Base-by-base conservation (phyloP, 2,888 invertebrate species). In the Parascotia fuliginaria region DNA sequence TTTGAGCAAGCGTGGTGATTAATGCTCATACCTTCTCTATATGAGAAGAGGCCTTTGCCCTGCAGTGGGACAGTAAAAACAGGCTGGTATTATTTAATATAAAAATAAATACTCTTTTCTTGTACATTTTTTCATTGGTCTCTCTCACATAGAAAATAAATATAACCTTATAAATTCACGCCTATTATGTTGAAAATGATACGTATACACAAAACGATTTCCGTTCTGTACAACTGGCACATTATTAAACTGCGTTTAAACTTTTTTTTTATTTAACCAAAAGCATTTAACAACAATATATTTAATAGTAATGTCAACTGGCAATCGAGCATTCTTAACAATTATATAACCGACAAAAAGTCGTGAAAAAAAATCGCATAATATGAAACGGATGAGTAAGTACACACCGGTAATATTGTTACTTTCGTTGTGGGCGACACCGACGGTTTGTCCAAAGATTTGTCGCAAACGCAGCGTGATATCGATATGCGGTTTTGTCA, bases 381-480 rank as follows among this genome's bases (percentile, higher is more conserved):
- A 51, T 53, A 22, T 11, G 2, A 6, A 49, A 50, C 43, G 52
- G 65, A 31, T 44, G 65, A 53, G 69, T 58, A 68, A 66, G 38
- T 49, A 47, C 52, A 65, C 66, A 61, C 65, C 36, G 48, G 11
- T 31, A 3, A 22, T 12, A 58, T 65, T 55, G 65, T 68, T 44
- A 14, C 7, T 9, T 9, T 12, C 51, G 47, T 64, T 49, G 68
- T 68, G 54, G 65, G 66, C 47, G 64, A 73, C 64, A 57, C 48
- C 46, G 40, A 63, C 58, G 45, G 53, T 71, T 75, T 61, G 60
- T 59, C 62, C 37, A 57, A 45, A 53, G 57, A 62, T 63, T 66
- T 69, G 57, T 51, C 51, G 63, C 52, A 55, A 61, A 40, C 75
- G 16, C 79, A 69, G 77, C 75, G 77, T 40, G 65, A 70, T 56